Evolutionary conservation across 2,113 vertebrate genomes (phyloP), one percentile per base, ranked within the genome.

Genomic region (Neopipo cinnamomea): DNA sequence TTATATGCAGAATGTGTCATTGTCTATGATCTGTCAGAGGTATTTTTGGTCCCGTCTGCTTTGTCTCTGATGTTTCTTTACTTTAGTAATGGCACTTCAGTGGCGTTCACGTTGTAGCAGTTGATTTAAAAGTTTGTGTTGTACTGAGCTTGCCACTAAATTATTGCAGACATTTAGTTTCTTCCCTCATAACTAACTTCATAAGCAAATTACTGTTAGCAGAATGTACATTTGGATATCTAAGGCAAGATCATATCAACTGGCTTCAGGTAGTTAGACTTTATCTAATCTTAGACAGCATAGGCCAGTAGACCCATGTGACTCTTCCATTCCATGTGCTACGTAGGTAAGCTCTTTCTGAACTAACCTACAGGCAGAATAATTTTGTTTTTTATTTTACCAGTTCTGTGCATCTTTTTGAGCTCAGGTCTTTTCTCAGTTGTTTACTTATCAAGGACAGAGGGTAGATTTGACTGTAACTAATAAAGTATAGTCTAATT

Each of bases 11-110:
- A 70, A 58, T 53, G 5, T 44, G 9, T 11, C 37, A 53, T 33
- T 84, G 14, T 20, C 37, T 30, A 9, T 1, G 4, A 27, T 0
- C 3, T 47, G 16, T 46, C 31, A 73, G 41, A 20, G 2, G 6
- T n/a, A 37, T 62, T 58, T 46, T 86, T 73, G 4, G 3, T 44
- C 52, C 9, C 44, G 8, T 68, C 50, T 89, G 8, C 20, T 76
- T 72, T 74, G 37, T 21, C n/a, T 70, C 41, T 46, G 11, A 47
- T 21, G 12, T 44, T 47, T 90, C 3, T 8, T 80, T 79, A 59
- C 49, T 47, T 70, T n/a, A 80, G 25, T 42, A 68, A 56, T 33
- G 25, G 3, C 4, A 24, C 4, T 82, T 91, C 31, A 76, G 6
- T 76, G 33, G 3, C 52, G 4, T 58, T 84, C 25, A 42, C 25